Base-by-base conservation (phyloP, 2,888 invertebrate species). In the Caenorhabditis uteleia region DNA sequence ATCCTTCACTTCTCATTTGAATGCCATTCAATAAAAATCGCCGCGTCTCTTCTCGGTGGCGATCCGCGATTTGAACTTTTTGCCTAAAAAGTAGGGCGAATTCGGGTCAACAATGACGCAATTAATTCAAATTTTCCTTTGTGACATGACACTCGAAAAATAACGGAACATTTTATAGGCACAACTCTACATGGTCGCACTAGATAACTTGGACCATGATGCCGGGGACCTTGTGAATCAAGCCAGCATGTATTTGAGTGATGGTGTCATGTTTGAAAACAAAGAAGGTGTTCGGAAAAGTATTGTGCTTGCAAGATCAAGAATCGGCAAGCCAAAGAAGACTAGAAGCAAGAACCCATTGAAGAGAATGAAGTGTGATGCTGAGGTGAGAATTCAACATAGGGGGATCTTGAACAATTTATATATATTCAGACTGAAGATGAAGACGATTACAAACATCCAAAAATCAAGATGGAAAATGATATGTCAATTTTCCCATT, bases 281-380 rank as follows among this genome's bases (percentile, higher is more conserved):
- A 76, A 80, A 18, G 81, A 81, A 45, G 70, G 75, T 18, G 67
- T 81, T 23, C 70, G 80, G 62, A 81, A 81, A 54, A 76, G 77
- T 38, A 67, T 81, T 18, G 75, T 78, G 3, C 69, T 75, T n/a
- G 81, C 81, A 23, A 59, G 81, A 40, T 65, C 61, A 16, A 57
- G 69, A 25, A 72, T 66, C 12, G 72, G 72, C 21, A 75, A 75
- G 33, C 75, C 75, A n/a, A 68, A 61, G 20, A 75, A 75, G 55
- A 72, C 61, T 16, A 64, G 70, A 39, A 60, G 34, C 33, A 54
- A 64, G 18, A 64, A 58, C 33, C 60, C 68, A n/a, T 48, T 69
- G 50, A 70, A 70, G 43, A 57, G 69, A 34, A 67, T 69, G 68
- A 64, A 59, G 42, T 57, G 58, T 53, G 72, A 73, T 21, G 64